A percentile compares a stretch with the other conserved stretches of the same genome.
These are phyloP conservation scores for Holothuria glaberrima DNA, from an alignment of 35 echinoderm and acorn worm genomes.

Conservation along the genomic window DNA sequence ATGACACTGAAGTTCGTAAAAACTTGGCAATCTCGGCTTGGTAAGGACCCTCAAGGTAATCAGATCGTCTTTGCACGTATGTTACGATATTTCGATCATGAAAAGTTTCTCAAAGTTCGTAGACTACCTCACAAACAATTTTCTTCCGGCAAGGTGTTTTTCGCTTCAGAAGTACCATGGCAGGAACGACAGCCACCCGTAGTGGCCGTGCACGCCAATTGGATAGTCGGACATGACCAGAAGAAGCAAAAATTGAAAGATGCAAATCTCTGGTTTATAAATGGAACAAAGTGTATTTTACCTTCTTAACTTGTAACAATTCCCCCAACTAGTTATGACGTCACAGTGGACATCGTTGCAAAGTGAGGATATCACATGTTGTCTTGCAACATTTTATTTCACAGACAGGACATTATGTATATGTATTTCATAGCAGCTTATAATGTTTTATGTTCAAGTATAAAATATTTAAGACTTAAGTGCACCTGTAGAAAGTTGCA, in stretches of 20 bases:
- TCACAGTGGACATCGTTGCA: no score
- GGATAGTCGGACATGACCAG: background rate
- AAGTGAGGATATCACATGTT: no score
- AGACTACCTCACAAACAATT: background rate
- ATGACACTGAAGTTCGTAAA: background rate
- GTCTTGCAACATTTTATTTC: no score
- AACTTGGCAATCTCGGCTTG: background rate
- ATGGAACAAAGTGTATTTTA: no score
- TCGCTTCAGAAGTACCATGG: background rate
- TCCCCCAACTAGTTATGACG: no score
- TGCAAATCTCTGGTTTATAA: slow-evolving; percentile 29
- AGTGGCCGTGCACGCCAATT: slow-evolving; percentile 29
- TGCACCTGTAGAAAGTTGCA: no score
- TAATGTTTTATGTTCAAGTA: no score
- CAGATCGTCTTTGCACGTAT: background rate
- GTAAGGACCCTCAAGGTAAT: background rate
- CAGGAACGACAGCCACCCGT: background rate
- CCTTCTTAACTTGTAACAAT: no score
- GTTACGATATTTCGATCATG: background rate
- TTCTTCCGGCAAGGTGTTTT: background rate
- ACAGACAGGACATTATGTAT: no score
- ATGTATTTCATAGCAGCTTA: no score
- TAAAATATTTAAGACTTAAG: no score
- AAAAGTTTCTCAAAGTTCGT: background rate
- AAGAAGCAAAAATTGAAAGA: slow-evolving; percentile 23